These are phyloP conservation scores for Ceuthmochares aereus DNA, from an alignment of 2,113 vertebrate genomes.

Conservation along the genomic window DNA sequence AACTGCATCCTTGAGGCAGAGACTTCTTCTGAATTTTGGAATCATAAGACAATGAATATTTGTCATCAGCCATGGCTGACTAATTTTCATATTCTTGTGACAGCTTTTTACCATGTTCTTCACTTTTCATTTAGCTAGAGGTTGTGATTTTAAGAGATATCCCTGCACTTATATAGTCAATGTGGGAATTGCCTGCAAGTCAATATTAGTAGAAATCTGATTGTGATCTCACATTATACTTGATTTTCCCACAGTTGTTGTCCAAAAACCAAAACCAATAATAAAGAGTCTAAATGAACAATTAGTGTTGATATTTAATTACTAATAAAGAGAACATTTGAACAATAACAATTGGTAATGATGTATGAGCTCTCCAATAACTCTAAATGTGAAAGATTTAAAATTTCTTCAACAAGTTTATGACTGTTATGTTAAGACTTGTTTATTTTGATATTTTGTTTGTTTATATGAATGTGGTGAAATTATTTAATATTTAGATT, in stretches of 20 bases:
- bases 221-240: neutral
- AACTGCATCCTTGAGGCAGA: neutral
- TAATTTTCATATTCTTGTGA: neutral
- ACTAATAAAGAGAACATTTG: neutral
- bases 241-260: neutral
- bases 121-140: neutral
- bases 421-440: neutral
- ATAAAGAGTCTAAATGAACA: neutral
- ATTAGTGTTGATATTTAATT: conserved; percentile 15
- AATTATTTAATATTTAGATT: neutral
- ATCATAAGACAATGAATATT: neutral
- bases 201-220: neutral
- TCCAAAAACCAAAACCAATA: neutral
- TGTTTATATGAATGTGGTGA: neutral
- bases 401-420: neutral
- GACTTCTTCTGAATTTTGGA: neutral
- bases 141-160: neutral
- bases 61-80: neutral
- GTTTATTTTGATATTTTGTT: neutral
- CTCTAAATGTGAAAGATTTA: neutral
- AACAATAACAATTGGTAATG: neutral
- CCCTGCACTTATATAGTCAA: neutral
- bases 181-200: too few species aligned
- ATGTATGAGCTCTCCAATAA: neutral
- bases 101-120: neutral